Conservation (phyloP, 2,113 vertebrate species). For the Synodontis membranacea region DNA sequence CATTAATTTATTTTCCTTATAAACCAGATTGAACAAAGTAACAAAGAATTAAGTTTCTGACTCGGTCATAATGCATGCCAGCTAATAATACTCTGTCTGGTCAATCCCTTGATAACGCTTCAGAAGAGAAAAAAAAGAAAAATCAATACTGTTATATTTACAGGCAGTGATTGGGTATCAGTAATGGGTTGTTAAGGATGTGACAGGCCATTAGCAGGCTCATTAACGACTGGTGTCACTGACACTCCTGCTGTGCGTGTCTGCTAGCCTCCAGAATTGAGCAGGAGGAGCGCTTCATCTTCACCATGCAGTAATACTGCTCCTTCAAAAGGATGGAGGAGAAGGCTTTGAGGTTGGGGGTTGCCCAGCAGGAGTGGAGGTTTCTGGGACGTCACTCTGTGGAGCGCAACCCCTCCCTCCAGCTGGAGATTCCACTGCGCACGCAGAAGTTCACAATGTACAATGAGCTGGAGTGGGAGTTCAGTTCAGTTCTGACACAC, state of each 20-base stretch:
- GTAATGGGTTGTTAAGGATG: constrained; percentile 52
- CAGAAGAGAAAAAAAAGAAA: constrained; percentile 10
- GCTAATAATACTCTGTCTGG: constrained; percentile 12
- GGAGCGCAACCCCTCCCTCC: neutral
- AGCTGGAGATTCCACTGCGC: constrained; percentile 7
- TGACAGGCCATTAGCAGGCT: constrained; percentile 59
- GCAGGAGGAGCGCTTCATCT: constrained; percentile 39
- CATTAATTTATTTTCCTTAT: neutral
- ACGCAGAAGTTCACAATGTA: constrained; percentile 3
- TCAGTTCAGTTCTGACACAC: neutral
- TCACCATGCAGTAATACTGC: neutral
- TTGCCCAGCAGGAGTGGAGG: constrained; percentile 38
- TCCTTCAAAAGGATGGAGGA: constrained; percentile 37
- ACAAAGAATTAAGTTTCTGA: neutral
- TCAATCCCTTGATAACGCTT: constrained; percentile 23
- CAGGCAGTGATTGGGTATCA: constrained; percentile 38
- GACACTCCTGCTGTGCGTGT: constrained; percentile 51
- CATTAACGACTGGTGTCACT: constrained; percentile 56
- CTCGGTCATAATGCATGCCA: neutral
- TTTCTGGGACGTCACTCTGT: constrained; percentile 33
- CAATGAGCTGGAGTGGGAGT: neutral
- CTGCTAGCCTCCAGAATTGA: constrained; percentile 39
- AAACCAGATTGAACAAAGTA: neutral
- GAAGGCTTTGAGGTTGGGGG: constrained; percentile 30
- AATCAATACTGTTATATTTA: constrained; percentile 41